Conservation (phyloP, 2,797 vertebrate species). For the Scolopax rusticola region DNA sequence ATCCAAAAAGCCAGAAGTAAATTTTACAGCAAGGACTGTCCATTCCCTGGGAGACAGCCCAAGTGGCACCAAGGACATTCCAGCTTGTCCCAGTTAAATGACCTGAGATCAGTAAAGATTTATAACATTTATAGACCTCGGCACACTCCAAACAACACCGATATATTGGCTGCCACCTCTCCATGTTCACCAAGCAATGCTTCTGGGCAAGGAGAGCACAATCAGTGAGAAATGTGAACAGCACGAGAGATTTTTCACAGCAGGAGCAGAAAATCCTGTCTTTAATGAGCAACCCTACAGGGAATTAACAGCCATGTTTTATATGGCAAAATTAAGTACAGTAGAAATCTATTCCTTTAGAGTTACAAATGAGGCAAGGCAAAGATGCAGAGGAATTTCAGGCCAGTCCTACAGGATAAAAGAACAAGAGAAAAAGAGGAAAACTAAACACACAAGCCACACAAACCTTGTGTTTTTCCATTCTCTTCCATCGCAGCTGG, state of each 20-base stretch:
- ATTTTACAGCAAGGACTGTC: conserved; percentile 1
- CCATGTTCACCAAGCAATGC: background rate
- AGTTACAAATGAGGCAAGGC: conserved; percentile 16
- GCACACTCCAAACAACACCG: conserved; percentile 26
- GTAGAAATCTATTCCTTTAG: conserved; percentile 42
- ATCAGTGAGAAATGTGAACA: conserved; percentile 35
- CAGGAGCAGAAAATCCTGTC: conserved; percentile 13
- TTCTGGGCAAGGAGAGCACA: conserved; percentile 13
- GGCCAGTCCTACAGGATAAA: background rate
- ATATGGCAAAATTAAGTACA: conserved; percentile 45
- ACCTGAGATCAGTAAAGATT: conserved; percentile 48
- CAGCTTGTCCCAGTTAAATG: conserved; percentile 41
- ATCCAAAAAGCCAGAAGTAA: background rate
- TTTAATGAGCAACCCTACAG: conserved; percentile 57
- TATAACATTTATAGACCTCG: conserved; percentile 46
- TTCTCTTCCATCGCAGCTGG: conserved; percentile 93
- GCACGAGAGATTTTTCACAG: conserved; percentile 45
- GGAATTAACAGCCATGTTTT: conserved; percentile 29
- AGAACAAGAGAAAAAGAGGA: background rate
- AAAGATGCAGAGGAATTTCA: conserved; percentile 4
- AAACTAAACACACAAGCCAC: background rate
- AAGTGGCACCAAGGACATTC: conserved; percentile 35
- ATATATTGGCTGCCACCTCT: conserved; percentile 40
- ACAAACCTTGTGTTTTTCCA: conserved; percentile 90
- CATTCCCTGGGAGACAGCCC: background rate